Conservation (phyloP, 2,113 vertebrate species). For the Tupaia chinensis region DNA sequence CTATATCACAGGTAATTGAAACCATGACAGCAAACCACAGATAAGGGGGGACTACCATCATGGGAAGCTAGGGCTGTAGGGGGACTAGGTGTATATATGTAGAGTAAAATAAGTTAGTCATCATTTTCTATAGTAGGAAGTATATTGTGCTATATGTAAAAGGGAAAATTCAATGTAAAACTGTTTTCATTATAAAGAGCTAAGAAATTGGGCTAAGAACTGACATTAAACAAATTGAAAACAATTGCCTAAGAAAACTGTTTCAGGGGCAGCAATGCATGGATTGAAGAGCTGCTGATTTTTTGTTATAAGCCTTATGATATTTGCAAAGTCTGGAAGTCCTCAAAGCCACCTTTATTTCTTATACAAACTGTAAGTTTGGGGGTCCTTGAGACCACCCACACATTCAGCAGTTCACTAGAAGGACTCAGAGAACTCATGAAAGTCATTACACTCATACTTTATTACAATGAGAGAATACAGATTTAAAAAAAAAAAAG, state of each 20-base stretch:
- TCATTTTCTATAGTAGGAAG: not conserved
- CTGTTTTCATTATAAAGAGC: not conserved
- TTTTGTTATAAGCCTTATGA: not conserved
- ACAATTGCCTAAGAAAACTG: not conserved
- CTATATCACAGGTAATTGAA: too few relatives aligned
- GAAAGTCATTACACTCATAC: not conserved
- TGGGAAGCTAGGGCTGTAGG: not conserved
- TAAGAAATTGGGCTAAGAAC: slow-evolving; percentile 43
- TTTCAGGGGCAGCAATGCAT: not conserved
- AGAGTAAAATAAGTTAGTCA: slow-evolving; percentile 11
- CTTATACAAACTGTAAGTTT: not conserved
- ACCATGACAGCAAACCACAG: too few relatives aligned
- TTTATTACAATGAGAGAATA: not conserved
- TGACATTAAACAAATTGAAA: slow-evolving; percentile 6
- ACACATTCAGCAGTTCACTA: not conserved
- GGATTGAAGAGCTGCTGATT: not conserved
- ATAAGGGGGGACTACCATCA: not conserved
- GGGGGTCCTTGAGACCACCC: not conserved
- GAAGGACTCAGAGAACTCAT: not conserved
- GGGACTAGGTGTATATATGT: not conserved
- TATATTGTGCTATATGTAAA: not conserved
- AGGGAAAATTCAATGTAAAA: not conserved
- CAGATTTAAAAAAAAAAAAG: not conserved
- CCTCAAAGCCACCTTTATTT: not conserved
- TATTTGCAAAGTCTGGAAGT: not conserved